Percentiles rank a stretch among this genome's conserved stretches.
phyloP scores from a whole-genome alignment of 2,888 invertebrate species.

The Hypsopygia costalis region DNA sequence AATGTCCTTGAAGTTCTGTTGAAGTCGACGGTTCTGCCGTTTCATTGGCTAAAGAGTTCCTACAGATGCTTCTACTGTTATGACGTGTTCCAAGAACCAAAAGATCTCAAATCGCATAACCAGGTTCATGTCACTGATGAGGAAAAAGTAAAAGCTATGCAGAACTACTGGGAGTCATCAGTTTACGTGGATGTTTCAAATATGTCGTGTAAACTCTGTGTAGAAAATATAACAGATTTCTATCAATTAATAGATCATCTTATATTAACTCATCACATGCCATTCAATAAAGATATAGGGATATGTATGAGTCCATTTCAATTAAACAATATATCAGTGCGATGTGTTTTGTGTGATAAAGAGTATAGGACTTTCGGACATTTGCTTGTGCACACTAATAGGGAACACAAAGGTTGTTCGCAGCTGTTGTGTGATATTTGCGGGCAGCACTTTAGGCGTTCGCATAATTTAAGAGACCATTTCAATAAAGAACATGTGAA shows the following conservation, averaged over 20 bases:
- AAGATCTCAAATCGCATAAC: constrained; percentile 32
- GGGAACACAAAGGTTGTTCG: constrained; percentile 25
- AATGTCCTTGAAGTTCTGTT: constrained; percentile 34
- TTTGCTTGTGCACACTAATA: constrained; percentile 34
- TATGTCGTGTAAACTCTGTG: constrained; percentile 32
- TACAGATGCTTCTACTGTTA: constrained; percentile 45
- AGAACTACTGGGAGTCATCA: constrained; percentile 29
- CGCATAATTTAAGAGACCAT: constrained; percentile 28
- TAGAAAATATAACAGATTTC: constrained; percentile 22
- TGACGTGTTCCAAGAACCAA: constrained; percentile 33
- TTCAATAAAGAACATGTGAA: constrained; percentile 28
- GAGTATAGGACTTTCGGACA: constrained; percentile 29
- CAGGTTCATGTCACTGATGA: constrained; percentile 24
- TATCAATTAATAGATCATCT: constrained; percentile 33
- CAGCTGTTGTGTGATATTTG: constrained; percentile 37
- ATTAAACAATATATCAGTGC: constrained; percentile 28
- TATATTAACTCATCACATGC: constrained; percentile 23
- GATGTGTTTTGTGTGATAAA: constrained; percentile 32
- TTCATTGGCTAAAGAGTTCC: constrained; percentile 34
- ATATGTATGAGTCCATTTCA: constrained; percentile 31
- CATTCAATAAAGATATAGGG: constrained; percentile 26
- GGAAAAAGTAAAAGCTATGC: constrained; percentile 27
- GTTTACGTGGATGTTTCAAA: constrained; percentile 35
- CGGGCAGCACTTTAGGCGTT: constrained; percentile 29
- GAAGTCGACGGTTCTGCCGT: constrained; percentile 37